These are phyloP conservation scores for Holothuria scabra DNA, from an alignment of 53 echinoderm and acorn worm genomes.

Conservation along the genomic window DNA sequence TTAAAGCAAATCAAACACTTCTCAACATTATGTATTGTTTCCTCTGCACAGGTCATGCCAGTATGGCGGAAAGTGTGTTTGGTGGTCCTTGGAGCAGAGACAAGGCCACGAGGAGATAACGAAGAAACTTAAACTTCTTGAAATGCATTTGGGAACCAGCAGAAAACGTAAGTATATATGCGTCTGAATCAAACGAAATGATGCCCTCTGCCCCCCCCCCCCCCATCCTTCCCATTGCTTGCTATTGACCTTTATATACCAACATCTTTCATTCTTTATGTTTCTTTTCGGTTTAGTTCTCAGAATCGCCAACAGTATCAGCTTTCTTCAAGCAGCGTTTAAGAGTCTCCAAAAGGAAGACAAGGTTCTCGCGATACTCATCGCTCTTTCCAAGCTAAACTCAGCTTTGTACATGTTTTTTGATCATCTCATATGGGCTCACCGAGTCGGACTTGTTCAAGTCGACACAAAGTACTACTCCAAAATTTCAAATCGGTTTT, in stretches of 20 bases:
- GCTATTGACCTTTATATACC: no score
- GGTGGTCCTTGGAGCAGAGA: constrained; percentile 83
- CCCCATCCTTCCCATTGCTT: no score
- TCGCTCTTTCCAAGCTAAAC: constrained; percentile 93
- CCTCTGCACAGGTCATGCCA: constrained; percentile 69
- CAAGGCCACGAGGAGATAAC: constrained; percentile 63
- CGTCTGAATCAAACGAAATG: background rate
- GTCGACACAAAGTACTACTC: constrained; percentile 75
- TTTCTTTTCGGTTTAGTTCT: constrained; percentile 65
- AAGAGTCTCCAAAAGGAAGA: constrained; percentile 79
- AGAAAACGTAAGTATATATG: constrained; percentile 86
- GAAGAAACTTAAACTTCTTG: constrained; percentile 73
- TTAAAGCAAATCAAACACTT: no score
- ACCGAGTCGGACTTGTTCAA: constrained; percentile 71
- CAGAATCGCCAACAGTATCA: constrained; percentile 87
- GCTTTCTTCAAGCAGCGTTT: constrained; percentile 69
- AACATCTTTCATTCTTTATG: no score
- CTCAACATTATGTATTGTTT: background rate
- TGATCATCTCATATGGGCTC: constrained; percentile 93
- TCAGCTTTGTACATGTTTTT: constrained; percentile 88
- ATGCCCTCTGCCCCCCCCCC: no score
- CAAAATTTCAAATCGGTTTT: constrained; percentile 82
- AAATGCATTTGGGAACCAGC: constrained; percentile 75
- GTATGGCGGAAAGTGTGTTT: constrained; percentile 86
- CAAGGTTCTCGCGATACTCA: constrained; percentile 75